These are phyloP conservation scores for Brachirus orientalis DNA, from an alignment of 2,113 vertebrate species.

Conservation along the genomic window DNA sequence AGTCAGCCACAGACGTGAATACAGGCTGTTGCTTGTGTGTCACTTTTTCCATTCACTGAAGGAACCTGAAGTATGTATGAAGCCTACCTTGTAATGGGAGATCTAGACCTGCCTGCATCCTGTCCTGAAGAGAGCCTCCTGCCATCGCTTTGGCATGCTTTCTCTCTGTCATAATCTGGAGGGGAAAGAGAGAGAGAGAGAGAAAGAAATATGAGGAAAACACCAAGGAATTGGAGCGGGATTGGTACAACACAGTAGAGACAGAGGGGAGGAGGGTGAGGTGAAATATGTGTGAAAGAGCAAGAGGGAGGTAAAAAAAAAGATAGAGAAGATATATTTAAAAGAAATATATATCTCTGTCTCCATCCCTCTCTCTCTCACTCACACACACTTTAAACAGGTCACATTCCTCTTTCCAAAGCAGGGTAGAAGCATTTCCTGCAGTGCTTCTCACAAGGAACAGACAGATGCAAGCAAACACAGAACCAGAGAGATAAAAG, in stretches of 20 bases:
- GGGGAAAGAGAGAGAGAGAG: conserved; percentile 3
- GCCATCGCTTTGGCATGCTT: conserved; percentile 97
- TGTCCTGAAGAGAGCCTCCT: conserved; percentile 87
- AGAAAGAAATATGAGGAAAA: conserved; percentile 27
- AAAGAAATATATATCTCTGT: conserved; percentile 10
- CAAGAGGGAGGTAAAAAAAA: conserved; percentile 3
- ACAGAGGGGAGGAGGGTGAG: conserved; percentile 15
- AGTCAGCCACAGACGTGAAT: too few relatives aligned
- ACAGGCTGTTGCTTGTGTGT: too few relatives aligned
- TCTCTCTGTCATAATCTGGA: conserved; percentile 97
- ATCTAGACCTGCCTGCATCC: conserved; percentile 86
- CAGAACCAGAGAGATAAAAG: neutral
- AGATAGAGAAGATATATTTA: too few relatives aligned
- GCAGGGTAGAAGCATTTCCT: conserved; percentile 31
- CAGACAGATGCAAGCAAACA: neutral
- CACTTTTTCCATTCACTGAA: too few relatives aligned
- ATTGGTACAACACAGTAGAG: conserved; percentile 2
- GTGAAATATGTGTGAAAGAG: conserved; percentile 20
- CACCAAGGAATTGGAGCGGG: neutral
- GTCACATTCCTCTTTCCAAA: conserved; percentile 30
- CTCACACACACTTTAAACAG: conserved; percentile 27
- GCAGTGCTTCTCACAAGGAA: conserved; percentile 15
- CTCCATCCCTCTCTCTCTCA: neutral
- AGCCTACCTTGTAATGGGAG: conserved; percentile 93
- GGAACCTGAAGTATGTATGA: conserved; percentile 2